A percentile compares a stretch with the other conserved stretches of the same genome.
These are phyloP conservation scores for Pipistrellus kuhlii DNA, from an alignment of 2,797 vertebrate species.

Conservation along the genomic window DNA sequence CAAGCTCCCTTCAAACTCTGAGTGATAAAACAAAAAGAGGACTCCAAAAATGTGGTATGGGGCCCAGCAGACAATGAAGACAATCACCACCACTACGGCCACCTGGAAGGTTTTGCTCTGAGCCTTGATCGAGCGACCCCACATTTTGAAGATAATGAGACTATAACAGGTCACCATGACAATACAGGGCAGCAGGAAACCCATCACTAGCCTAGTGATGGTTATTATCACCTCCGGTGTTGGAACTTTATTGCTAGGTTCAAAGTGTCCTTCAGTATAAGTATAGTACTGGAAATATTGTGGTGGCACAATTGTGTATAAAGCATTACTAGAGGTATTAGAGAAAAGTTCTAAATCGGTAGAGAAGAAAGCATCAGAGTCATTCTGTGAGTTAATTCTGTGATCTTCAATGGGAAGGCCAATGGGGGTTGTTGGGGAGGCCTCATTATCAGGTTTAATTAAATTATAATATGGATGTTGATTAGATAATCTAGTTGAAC, in stretches of 20 bases:
- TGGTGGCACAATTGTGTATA: not conserved
- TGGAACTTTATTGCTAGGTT: not conserved
- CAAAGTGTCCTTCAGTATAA: not conserved
- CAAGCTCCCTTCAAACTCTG: not conserved
- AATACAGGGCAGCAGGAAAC: conserved; percentile 85
- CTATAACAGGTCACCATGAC: conserved; percentile 83
- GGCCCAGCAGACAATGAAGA: conserved; percentile 87
- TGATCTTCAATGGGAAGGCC: not conserved
- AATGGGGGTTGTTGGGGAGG: not conserved
- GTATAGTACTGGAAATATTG: not conserved
- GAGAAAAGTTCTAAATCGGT: not conserved
- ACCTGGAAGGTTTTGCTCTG: conserved; percentile 79
- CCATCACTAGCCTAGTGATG: conserved; percentile 80
- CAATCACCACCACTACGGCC: conserved; percentile 67
- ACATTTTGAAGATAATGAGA: conserved; percentile 74
- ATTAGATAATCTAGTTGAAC: not conserved
- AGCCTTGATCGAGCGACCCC: conserved; percentile 71
- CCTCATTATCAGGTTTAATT: not conserved
- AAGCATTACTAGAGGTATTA: not conserved
- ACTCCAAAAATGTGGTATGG: conserved; percentile 86
- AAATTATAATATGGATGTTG: not conserved
- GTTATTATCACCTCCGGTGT: conserved; percentile 57
- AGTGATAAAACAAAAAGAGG: conserved; percentile 53
- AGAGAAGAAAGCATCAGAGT: not conserved
- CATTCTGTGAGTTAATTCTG: not conserved